These are phyloP conservation scores for Micrastur ruficollis DNA, from an alignment of 2,797 vertebrate genomes.

Conservation along the genomic window DNA sequence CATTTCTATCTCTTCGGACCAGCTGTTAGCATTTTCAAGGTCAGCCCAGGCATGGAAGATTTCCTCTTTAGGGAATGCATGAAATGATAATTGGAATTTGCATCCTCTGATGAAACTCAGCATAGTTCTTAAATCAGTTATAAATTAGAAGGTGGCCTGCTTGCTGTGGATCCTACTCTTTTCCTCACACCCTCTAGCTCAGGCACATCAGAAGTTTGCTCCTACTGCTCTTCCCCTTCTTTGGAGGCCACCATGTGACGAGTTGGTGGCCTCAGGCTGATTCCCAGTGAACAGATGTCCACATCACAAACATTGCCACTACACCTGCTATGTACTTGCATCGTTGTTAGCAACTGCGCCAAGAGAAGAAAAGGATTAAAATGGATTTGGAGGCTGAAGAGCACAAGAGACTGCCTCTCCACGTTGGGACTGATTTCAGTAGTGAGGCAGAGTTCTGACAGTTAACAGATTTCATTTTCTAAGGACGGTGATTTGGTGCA, in stretches of 20 bases:
- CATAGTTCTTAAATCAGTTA: background rate
- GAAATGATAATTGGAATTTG: slow-evolving; percentile 3
- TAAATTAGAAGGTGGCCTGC: background rate
- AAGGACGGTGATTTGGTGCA: background rate
- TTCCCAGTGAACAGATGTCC: slow-evolving; percentile 22
- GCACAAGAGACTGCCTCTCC: background rate
- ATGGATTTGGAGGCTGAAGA: background rate
- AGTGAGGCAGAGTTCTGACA: background rate
- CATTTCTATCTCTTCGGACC: slow-evolving; percentile 6
- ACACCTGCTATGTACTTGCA: slow-evolving; percentile 21
- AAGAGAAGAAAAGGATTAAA: background rate
- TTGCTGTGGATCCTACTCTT: background rate
- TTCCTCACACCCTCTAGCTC: background rate
- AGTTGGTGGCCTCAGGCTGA: background rate
- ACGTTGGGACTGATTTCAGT: background rate
- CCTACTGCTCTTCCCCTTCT: background rate
- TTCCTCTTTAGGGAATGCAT: slow-evolving; percentile 1
- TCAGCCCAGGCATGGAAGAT: slow-evolving; percentile 13
- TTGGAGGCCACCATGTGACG: background rate
- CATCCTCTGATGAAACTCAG: background rate
- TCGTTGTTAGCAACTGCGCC: background rate
- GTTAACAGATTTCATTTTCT: background rate
- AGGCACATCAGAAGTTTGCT: background rate
- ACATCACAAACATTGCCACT: background rate
- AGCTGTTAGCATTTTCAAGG: slow-evolving; percentile 57